Base-by-base conservation (phyloP, 2,888 invertebrate genomes). In the Hirtodrosophila histrioides region DNA sequence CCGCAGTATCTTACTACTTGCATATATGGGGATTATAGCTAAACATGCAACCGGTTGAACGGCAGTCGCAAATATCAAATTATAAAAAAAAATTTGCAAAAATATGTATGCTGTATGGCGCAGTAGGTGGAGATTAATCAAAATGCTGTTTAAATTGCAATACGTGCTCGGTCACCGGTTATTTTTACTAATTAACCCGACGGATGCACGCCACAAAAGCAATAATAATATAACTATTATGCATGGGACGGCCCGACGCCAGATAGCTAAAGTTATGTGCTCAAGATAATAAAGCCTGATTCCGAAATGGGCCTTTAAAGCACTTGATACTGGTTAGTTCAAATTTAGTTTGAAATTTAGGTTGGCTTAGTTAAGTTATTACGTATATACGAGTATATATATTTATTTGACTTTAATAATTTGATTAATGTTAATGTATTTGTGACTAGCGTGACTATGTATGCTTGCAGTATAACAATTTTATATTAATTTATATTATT, bases 51-150 rank as follows among this genome's bases (percentile, higher is more conserved):
- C 75, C 70, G 75, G 78, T 74, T 64, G n/a, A 65, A 49, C 37
- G 46, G 39, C 36, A 45, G 41, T 48, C 63, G 50, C 64, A 37
- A 46, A 48, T 31, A 50, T 2, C 24, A 46, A 23, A 24, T 29
- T 17, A 31, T 11, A 11, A 40, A 0, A 6, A 27, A 29, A 35
- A 41, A 36, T 31, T 17, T 31, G 10, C 8, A 17, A 29, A 50
- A 40, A 33, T 43, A 46, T 36, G 53, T 43, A 46, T 36, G 53
- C 29, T 63, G 6, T 27, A 27, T 27, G 37, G 17, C 12, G 62
- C 64, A 73, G 80, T 66, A 84, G 80, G 71, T 80, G 81, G 71
- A 84, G 78, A 81, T 77, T 81, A 77, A 84, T 80, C 72, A 81
- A 70, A 75, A 75, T 72, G 75, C 78, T 78, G 69, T 78, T 81